These are phyloP conservation scores for Habroteleia sp. DNA, from an alignment of 2,888 invertebrate genomes.

Conservation along the genomic window DNA sequence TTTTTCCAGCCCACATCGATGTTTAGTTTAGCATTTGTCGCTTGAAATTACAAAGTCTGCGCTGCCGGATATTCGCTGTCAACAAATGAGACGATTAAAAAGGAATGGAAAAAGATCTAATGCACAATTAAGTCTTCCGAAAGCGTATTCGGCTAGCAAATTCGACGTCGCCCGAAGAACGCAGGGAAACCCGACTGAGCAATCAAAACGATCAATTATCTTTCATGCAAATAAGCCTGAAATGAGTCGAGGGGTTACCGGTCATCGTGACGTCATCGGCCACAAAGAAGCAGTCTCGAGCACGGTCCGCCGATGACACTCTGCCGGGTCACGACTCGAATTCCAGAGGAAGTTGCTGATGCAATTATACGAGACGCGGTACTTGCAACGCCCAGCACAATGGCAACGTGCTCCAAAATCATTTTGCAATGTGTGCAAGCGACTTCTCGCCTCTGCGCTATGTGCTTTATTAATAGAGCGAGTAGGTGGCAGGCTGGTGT, in stretches of 20 bases:
- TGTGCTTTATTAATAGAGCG: constrained; percentile 22
- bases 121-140: no score
- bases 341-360: constrained; percentile 62
- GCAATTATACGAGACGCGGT: constrained; percentile 53
- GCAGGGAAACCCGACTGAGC: constrained; percentile 9
- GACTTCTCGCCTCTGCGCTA: constrained; percentile 6
- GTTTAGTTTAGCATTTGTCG: no score
- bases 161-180: constrained; percentile 1
- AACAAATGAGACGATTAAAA: no score
- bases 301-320: constrained; percentile 9
- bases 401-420: constrained; percentile 14
- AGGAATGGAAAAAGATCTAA: no score
- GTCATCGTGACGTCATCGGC: constrained; percentile 69
- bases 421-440: constrained; percentile 17
- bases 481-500: neutral
- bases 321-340: constrained; percentile 54
- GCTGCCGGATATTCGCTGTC: no score
- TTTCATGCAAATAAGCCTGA: constrained; percentile 70
- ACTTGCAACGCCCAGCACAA: constrained; percentile 10
- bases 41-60: no score
- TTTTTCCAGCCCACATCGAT: no score
- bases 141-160: constrained; percentile 14
- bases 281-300: constrained; percentile 65
- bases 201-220: constrained; percentile 69
- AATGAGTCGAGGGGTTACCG: constrained; percentile 67